These are phyloP conservation scores for Eupithecia centaureata DNA, from an alignment of 2,888 invertebrate genomes.

Conservation along the genomic window DNA sequence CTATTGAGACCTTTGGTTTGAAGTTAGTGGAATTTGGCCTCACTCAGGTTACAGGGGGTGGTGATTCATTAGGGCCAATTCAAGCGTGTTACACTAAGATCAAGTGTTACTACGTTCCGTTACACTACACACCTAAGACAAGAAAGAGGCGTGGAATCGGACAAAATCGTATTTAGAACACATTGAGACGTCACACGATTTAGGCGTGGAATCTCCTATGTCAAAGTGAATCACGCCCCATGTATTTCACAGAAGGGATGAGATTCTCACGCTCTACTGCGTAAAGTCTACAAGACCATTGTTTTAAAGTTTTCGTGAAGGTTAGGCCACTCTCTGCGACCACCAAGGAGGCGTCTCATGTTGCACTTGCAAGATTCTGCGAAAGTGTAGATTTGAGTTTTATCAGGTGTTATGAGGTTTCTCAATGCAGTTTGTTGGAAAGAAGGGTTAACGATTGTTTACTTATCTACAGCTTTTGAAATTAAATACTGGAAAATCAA, in stretches of 20 bases:
- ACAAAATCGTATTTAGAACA: too few species aligned
- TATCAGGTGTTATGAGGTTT: conserved; percentile 65
- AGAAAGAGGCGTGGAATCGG: too few species aligned
- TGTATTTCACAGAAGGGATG: conserved; percentile 37
- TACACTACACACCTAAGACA: too few species aligned
- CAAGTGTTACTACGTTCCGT: too few species aligned
- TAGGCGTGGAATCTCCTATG: too few species aligned
- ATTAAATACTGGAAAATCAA: conserved; percentile 1
- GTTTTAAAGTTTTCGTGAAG: conserved; percentile 46
- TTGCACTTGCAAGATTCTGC: conserved; percentile 67
- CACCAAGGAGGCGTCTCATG: conserved; percentile 71
- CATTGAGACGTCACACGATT: too few species aligned
- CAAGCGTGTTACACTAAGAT: too few species aligned
- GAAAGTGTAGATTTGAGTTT: conserved; percentile 71
- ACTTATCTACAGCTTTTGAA: neutral
- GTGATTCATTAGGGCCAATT: too few species aligned
- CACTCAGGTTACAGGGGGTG: too few species aligned
- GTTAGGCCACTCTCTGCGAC: conserved; percentile 59
- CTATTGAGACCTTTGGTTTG: too few species aligned
- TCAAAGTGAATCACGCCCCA: too few species aligned
- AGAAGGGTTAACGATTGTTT: neutral
- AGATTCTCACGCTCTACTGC: conserved; percentile 26
- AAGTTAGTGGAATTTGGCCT: too few species aligned
- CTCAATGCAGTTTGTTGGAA: conserved; percentile 38
- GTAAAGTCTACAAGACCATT: conserved; percentile 40